Conservation (phyloP, 2,113 vertebrate genomes). For the Hyaena hyaena region DNA sequence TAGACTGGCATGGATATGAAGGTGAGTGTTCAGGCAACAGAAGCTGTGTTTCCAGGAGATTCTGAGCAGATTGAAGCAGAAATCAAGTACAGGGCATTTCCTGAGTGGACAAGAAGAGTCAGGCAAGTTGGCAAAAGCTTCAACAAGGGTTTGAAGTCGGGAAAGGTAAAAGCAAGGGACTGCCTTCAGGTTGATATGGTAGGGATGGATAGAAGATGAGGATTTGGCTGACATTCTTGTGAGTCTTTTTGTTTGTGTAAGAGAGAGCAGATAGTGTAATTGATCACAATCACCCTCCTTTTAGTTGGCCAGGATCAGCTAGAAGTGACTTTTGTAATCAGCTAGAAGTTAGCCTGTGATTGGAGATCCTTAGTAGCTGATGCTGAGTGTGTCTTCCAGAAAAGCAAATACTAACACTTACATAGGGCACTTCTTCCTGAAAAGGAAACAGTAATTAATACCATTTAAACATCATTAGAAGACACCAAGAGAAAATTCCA, state of each 20-base stretch:
- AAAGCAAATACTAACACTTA: not conserved
- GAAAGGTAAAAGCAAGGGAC: not conserved
- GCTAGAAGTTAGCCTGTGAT: not conserved
- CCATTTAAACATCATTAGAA: not conserved
- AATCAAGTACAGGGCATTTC: not conserved
- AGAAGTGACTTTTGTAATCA: not conserved
- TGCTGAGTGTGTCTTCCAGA: not conserved
- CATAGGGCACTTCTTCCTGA: not conserved
- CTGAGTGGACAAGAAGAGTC: not conserved
- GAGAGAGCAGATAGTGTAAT: not conserved
- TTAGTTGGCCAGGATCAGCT: not conserved
- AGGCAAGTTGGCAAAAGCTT: not conserved
- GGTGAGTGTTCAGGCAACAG: not conserved
- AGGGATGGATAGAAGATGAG: not conserved
- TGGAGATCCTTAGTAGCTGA: not conserved
- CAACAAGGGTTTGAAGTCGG: not conserved
- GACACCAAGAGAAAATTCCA: not conserved
- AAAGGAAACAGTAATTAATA: not conserved
- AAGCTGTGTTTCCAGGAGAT: not conserved
- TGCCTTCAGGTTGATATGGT: not conserved
- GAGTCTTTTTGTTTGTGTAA: not conserved
- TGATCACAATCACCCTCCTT: not conserved
- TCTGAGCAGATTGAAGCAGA: not conserved
- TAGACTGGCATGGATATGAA: not conserved
- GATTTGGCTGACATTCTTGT: not conserved